Evolutionary conservation across 2,888 invertebrate genomes (phyloP).

Genomic region (Apocheima hispidaria): DNA sequence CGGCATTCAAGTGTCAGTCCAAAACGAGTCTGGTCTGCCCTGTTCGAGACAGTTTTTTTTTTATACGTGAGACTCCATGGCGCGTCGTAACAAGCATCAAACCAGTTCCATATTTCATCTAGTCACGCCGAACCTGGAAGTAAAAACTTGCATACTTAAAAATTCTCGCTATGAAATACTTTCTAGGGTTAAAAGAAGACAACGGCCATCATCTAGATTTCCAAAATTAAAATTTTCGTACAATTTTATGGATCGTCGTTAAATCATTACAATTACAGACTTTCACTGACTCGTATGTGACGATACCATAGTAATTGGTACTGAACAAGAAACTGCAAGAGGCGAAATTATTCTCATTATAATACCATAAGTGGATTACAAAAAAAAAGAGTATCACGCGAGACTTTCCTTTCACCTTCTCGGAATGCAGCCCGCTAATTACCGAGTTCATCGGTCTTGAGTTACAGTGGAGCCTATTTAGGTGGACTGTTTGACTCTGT

Average conservation of each 20-base stretch:
- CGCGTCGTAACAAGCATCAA: slow-evolving; percentile 80
- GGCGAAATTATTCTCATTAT: slow-evolving; percentile 73
- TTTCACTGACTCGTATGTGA: slow-evolving; percentile 72
- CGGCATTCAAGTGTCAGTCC: slow-evolving; percentile 79
- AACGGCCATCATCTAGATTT: slow-evolving; percentile 30
- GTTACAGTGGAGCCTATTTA: slow-evolving; percentile 56
- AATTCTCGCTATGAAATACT: slow-evolving; percentile 55
- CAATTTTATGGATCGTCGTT: slow-evolving; percentile 39
- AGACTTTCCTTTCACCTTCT: slow-evolving; percentile 70
- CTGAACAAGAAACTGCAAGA: slow-evolving; percentile 61
- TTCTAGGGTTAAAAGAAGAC: slow-evolving; percentile 13
- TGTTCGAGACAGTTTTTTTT: slow-evolving; percentile 72
- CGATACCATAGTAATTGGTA: slow-evolving; percentile 73
- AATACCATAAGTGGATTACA: slow-evolving; percentile 64
- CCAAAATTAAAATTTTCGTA: slow-evolving; percentile 43
- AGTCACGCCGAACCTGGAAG: slow-evolving; percentile 77
- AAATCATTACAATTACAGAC: slow-evolving; percentile 64
- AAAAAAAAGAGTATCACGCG: slow-evolving; percentile 68
- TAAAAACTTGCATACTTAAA: slow-evolving; percentile 62
- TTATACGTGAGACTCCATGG: slow-evolving; percentile 78
- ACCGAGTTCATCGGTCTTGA: slow-evolving; percentile 66
- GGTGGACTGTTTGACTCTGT: slow-evolving; percentile 38
- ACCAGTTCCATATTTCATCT: slow-evolving; percentile 78
- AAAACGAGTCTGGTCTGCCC: slow-evolving; percentile 73
- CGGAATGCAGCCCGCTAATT: slow-evolving; percentile 70